A percentile compares a stretch with the other conserved stretches of the same genome.
phyloP scores from a whole-genome alignment of 2,797 vertebrate genomes.

The Mormyrops boulengeri region DNA sequence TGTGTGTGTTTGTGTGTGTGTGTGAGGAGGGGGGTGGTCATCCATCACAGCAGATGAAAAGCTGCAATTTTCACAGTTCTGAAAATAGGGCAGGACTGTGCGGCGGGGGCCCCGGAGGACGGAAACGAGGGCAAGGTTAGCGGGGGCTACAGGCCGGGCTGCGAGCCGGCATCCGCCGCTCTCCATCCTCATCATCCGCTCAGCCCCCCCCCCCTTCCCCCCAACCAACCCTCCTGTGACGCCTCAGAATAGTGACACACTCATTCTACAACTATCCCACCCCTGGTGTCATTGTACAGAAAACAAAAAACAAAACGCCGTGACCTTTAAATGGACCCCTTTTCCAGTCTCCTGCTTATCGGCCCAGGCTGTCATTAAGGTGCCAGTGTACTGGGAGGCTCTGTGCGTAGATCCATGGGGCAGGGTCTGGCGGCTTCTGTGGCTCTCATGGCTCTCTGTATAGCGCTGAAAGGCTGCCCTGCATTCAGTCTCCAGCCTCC shows the following conservation, averaged over 20 bases:
- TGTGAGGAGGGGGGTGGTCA: conserved; percentile 37
- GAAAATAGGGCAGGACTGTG: conserved; percentile 61
- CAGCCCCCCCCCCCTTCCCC: not conserved
- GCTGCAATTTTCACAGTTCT: conserved; percentile 58
- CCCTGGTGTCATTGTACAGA: conserved; percentile 23
- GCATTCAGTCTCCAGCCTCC: not conserved
- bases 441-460: not conserved
- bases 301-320: not conserved
- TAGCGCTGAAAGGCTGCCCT: not conserved
- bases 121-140: conserved; percentile 71
- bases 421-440: not conserved
- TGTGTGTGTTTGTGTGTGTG: not conserved
- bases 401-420: not conserved
- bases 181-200: not conserved
- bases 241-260: not conserved
- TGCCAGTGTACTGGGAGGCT: not conserved
- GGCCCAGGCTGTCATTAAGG: not conserved
- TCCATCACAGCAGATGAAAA: conserved; percentile 58
- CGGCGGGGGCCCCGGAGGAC: conserved; percentile 51
- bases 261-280: not conserved
- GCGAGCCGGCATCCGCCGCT: not conserved
- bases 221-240: not conserved
- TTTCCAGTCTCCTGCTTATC: not conserved
- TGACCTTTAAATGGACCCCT: not conserved
- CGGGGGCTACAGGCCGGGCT: conserved; percentile 19